Evolutionary conservation across 1,140 invertebrate species (phyloP).

Genomic region (Scaptodrosophila lebanonensis): DNA sequence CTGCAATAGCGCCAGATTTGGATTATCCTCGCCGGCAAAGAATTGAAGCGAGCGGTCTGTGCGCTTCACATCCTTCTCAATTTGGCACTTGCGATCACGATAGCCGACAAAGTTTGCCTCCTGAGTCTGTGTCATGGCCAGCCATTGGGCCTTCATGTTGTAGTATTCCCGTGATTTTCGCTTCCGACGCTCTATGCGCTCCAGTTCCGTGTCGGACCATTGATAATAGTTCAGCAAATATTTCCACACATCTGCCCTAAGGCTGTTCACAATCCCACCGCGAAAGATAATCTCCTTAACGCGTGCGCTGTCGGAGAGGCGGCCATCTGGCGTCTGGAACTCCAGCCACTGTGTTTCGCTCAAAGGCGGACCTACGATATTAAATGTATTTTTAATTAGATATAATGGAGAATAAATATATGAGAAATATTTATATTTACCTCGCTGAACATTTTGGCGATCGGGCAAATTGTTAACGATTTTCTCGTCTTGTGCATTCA

Average conservation of each 20-base stretch:
- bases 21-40: slow-evolving; percentile 94
- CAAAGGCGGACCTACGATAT: slow-evolving; percentile 79
- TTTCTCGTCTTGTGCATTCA: slow-evolving; percentile 67
- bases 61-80: slow-evolving; percentile 98
- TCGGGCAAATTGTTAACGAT: slow-evolving; percentile 66
- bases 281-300: slow-evolving; percentile 91
- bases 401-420: not conserved
- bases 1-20: slow-evolving; percentile 89
- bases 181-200: slow-evolving; percentile 84
- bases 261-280: slow-evolving; percentile 85
- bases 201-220: slow-evolving; percentile 87
- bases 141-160: slow-evolving; percentile 98
- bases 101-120: slow-evolving; percentile 93
- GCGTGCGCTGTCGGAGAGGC: slow-evolving; percentile 83
- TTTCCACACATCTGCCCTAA: slow-evolving; percentile 95
- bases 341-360: slow-evolving; percentile 87
- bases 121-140: slow-evolving; percentile 90
- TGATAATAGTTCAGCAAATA: slow-evolving; percentile 93
- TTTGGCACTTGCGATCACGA: slow-evolving; percentile 93
- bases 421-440: slow-evolving; percentile 15
- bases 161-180: slow-evolving; percentile 92
- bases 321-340: slow-evolving; percentile 86
- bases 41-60: slow-evolving; percentile 95
- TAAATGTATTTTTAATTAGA: not conserved
- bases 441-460: slow-evolving; percentile 48